phyloP scores from a whole-genome alignment of 1,140 invertebrate genomes.

The Polyergus mexicanus region DNA sequence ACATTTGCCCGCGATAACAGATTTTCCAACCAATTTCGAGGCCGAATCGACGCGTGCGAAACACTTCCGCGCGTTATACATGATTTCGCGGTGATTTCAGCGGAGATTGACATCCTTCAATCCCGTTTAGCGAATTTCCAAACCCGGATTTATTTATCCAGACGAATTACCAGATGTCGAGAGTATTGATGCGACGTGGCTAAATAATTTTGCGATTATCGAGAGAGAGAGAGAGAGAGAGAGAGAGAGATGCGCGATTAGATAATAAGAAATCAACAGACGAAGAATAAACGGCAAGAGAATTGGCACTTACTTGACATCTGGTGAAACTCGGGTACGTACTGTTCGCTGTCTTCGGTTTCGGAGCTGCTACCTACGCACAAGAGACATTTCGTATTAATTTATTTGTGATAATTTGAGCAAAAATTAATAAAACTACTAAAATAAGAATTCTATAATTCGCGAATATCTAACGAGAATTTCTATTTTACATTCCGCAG shows the following conservation, averaged over 20 bases:
- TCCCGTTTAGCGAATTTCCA: constrained; percentile 38
- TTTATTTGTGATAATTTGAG: not conserved
- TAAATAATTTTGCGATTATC: not conserved
- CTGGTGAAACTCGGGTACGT: constrained; percentile 81
- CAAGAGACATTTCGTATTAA: constrained; percentile 15
- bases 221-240: no score
- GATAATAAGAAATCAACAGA: not conserved
- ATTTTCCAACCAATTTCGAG: constrained; percentile 52
- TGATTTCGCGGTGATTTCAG: constrained; percentile 51
- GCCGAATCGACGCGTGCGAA: constrained; percentile 57
- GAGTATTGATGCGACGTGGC: constrained; percentile 3
- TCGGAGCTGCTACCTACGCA: constrained; percentile 82
- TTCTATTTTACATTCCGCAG: not conserved
- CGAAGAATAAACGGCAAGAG: not conserved
- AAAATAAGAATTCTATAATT: not conserved
- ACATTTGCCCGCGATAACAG: constrained; percentile 19
- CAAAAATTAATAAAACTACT: not conserved
- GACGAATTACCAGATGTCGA: constrained; percentile 38
- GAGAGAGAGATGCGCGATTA: not conserved
- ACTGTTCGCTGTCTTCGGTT: constrained; percentile 83
- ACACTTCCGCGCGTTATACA: constrained; percentile 69
- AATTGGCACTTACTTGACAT: constrained; percentile 76
- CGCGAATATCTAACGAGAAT: constrained; percentile 5
- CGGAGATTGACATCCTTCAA: constrained; percentile 72
- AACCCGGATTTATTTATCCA: constrained; percentile 56